These are phyloP conservation scores for Fratercula arctica DNA, from an alignment of 2,797 vertebrate species.

Conservation along the genomic window DNA sequence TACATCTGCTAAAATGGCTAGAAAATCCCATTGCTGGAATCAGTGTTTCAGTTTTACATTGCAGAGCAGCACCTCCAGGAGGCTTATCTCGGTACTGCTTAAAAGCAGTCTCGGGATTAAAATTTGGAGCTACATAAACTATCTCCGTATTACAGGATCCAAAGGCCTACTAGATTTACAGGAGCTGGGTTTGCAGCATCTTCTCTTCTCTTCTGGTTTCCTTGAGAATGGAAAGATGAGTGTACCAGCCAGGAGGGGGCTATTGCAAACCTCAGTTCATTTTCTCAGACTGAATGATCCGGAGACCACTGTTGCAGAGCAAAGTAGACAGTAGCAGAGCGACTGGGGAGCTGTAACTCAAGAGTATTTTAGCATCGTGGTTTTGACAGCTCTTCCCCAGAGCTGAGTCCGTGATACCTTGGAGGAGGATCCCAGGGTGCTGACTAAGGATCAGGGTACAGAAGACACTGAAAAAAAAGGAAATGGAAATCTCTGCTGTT, in stretches of 20 bases:
- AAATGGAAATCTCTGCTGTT: not conserved
- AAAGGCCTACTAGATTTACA: not conserved
- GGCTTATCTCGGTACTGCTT: not conserved
- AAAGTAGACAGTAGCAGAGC: not conserved
- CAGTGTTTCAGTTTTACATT: not conserved
- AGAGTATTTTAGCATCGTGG: not conserved
- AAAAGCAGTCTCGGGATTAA: not conserved
- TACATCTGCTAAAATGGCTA: not conserved
- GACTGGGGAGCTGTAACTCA: not conserved
- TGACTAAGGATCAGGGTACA: not conserved
- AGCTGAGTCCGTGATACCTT: not conserved
- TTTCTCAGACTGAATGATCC: not conserved
- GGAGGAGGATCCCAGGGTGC: not conserved
- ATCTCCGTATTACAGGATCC: not conserved
- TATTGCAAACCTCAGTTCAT: not conserved
- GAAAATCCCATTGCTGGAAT: not conserved
- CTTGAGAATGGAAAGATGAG: not conserved
- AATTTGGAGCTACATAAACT: not conserved
- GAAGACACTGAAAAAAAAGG: not conserved
- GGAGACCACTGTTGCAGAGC: not conserved
- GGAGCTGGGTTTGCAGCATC: not conserved
- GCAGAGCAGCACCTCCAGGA: slow-evolving; percentile 39
- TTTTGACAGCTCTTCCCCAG: not conserved
- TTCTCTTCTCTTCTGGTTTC: not conserved
- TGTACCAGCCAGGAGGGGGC: not conserved